Percentiles rank a stretch among this genome's conserved stretches.
phyloP scores from a whole-genome alignment of 1,140 invertebrate genomes.

The Drosophila novamexicana region DNA sequence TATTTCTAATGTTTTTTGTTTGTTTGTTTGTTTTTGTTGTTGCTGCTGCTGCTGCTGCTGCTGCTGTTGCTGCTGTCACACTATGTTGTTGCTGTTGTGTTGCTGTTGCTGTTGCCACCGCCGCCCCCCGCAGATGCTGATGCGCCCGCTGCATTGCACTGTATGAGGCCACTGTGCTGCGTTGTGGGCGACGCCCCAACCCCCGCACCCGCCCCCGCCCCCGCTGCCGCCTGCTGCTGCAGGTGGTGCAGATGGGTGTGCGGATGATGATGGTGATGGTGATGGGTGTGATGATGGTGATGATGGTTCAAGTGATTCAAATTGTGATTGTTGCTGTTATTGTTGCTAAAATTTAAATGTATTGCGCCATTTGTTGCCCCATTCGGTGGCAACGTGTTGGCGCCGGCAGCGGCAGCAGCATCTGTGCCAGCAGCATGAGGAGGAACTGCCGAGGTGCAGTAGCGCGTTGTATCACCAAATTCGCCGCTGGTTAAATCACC shows the following conservation, averaged over 20 bases:
- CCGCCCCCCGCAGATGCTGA: slow-evolving; percentile 10
- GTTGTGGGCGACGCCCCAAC: slow-evolving; percentile 34
- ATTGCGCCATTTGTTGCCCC: slow-evolving; percentile 64
- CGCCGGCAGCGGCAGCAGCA: slow-evolving; percentile 7
- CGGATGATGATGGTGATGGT: slow-evolving; percentile 50
- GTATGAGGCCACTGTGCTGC: slow-evolving; percentile 75
- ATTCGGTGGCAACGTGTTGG: neutral
- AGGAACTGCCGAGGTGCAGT: slow-evolving; percentile 81
- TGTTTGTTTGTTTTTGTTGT: slow-evolving; percentile 49
- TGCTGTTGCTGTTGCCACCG: slow-evolving; percentile 34
- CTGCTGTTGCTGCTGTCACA: slow-evolving; percentile 27
- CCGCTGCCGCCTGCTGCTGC: slow-evolving; percentile 30
- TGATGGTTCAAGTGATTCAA: slow-evolving; percentile 70
- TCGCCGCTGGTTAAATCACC: slow-evolving; percentile 81
- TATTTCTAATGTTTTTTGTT: slow-evolving; percentile 76
- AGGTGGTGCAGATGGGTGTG: slow-evolving; percentile 35
- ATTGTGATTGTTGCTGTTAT: slow-evolving; percentile 81
- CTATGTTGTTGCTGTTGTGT: slow-evolving; percentile 56
- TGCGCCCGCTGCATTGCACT: slow-evolving; percentile 73
- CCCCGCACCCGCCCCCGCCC: slow-evolving; percentile 22
- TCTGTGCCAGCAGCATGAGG: slow-evolving; percentile 23
- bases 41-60: slow-evolving; percentile 32
- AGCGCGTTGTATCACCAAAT: slow-evolving; percentile 83
- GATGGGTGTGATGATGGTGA: slow-evolving; percentile 56
- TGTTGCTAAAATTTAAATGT: slow-evolving; percentile 83